Evolutionary conservation across 2,113 vertebrate species (phyloP).

Genomic region (Bubo scandiacus): DNA sequence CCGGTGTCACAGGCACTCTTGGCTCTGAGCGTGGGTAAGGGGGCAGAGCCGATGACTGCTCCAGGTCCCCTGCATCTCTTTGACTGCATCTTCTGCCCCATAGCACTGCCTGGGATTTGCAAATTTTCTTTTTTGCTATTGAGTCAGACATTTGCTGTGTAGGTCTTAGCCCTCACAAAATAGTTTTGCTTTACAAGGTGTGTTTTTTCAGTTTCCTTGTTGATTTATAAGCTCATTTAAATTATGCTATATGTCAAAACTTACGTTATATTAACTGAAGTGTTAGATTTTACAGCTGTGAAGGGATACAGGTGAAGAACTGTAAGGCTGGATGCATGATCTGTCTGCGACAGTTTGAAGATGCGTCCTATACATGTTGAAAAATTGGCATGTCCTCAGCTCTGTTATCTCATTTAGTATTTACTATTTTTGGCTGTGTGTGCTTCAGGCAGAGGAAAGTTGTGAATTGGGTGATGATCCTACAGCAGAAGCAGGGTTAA

Average conservation of each 20-base stretch:
- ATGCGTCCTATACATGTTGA: not conserved
- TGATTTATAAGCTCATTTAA: not conserved
- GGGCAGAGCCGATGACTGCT: fast-evolving
- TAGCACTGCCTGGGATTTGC: not conserved
- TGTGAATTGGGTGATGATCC: not conserved
- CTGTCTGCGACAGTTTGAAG: not conserved
- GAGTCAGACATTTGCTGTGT: not conserved
- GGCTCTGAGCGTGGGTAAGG: not conserved
- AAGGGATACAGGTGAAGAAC: not conserved
- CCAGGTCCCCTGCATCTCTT: not conserved
- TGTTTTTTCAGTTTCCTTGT: not conserved
- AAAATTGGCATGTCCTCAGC: not conserved
- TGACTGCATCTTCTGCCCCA: not conserved
- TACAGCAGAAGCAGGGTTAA: not conserved
- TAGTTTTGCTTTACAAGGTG: not conserved
- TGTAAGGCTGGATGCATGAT: not conserved
- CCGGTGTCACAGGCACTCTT: not conserved
- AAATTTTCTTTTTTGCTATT: not conserved
- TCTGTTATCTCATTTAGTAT: not conserved
- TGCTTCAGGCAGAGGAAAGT: not conserved
- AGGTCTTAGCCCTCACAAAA: not conserved
- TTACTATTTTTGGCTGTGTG: not conserved
- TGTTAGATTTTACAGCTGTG: not conserved
- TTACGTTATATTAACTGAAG: not conserved
- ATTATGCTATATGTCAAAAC: not conserved